Evolutionary conservation across 1,140 invertebrate species (phyloP).

Genomic region (Drosophila leontia): DNA sequence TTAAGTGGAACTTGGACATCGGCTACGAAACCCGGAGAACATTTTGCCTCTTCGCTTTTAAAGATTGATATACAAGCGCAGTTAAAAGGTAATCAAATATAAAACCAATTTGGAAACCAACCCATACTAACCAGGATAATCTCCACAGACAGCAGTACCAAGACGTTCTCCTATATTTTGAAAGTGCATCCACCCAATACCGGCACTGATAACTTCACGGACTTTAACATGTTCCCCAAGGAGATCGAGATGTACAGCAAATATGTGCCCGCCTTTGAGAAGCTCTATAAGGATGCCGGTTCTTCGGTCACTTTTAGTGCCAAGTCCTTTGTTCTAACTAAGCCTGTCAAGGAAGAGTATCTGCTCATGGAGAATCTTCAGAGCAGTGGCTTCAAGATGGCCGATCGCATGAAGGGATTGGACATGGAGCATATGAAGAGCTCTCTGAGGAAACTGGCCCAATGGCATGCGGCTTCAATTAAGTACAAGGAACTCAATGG

Average conservation of each 20-base stretch:
- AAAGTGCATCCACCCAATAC: slow-evolving; percentile 18
- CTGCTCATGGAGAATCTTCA: slow-evolving; percentile 48
- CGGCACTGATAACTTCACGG: slow-evolving; percentile 6
- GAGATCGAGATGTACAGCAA: slow-evolving; percentile 44
- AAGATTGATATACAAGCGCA: slow-evolving; percentile 42
- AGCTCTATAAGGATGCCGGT: slow-evolving; percentile 42
- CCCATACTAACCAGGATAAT: neutral
- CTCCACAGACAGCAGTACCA: slow-evolving; percentile 24
- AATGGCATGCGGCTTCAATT: slow-evolving; percentile 86
- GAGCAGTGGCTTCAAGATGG: slow-evolving; percentile 40
- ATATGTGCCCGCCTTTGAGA: slow-evolving; percentile 46
- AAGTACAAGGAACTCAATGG: slow-evolving; percentile 54
- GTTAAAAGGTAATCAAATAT: slow-evolving; percentile 37
- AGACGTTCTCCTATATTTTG: slow-evolving; percentile 46
- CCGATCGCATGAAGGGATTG: slow-evolving; percentile 80
- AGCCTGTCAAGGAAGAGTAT: slow-evolving; percentile 29
- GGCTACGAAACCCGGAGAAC: slow-evolving; percentile 55
- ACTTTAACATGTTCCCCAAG: slow-evolving; percentile 49
- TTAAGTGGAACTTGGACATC: slow-evolving; percentile 16
- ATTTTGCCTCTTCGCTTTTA: slow-evolving; percentile 33
- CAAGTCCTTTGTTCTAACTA: slow-evolving; percentile 32
- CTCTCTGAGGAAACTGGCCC: slow-evolving; percentile 86
- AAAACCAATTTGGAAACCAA: neutral
- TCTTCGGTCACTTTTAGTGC: slow-evolving; percentile 36
- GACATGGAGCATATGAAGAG: slow-evolving; percentile 86